phyloP scores from a whole-genome alignment of 2,113 vertebrate genomes.

The Fregata magnificens region DNA sequence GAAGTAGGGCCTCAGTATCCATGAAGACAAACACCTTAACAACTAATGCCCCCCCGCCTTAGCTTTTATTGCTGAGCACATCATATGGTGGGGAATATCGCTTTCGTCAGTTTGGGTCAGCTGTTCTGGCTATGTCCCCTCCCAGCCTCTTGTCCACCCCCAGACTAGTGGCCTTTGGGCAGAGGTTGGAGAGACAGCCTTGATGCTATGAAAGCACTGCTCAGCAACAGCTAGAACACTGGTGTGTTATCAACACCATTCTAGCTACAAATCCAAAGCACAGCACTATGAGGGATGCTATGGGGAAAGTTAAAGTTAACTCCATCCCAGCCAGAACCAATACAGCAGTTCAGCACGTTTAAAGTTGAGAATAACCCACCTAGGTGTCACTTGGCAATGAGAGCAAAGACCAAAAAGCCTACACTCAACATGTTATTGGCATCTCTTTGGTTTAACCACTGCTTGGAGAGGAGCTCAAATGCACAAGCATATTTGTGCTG shows the following conservation, averaged over 20 bases:
- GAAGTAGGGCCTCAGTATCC: not conserved
- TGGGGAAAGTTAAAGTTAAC: not conserved
- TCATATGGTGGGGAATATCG: not conserved
- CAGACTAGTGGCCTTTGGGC: not conserved
- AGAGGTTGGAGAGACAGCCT: not conserved
- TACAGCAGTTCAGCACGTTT: not conserved
- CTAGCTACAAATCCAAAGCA: not conserved
- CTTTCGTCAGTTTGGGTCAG: not conserved
- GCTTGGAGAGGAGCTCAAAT: not conserved
- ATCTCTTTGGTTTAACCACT: not conserved
- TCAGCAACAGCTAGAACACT: not conserved
- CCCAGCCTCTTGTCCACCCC: not conserved
- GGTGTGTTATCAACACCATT: not conserved
- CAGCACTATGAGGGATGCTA: not conserved
- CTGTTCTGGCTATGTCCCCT: not conserved
- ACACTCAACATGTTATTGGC: not conserved
- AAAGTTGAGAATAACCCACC: not conserved
- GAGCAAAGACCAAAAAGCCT: not conserved
- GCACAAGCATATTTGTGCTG: not conserved
- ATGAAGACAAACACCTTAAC: not conserved
- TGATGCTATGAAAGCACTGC: not conserved
- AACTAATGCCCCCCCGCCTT: rapidly evolving
- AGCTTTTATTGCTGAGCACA: not conserved
- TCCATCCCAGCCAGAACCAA: not conserved
- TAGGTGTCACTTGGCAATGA: not conserved